A percentile compares a stretch with the other conserved stretches of the same genome.
Conservation (phyloP, 2,888 invertebrate genomes). For the Netelia inedita region DNA sequence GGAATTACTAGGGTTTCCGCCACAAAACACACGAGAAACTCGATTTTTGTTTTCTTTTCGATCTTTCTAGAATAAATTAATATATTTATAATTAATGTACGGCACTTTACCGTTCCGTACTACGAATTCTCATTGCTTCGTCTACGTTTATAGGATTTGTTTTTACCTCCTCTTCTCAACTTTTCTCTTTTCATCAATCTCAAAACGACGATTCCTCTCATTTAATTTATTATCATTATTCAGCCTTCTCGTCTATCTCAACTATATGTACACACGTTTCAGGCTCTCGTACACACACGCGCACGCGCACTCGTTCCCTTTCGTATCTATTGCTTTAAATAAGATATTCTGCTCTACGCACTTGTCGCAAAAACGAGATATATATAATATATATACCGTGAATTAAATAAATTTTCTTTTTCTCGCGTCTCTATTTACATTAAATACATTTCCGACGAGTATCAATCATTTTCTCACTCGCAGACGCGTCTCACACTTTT, state of each 20-base stretch:
- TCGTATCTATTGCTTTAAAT: slow-evolving; percentile 83
- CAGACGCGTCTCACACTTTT: slow-evolving; percentile 36
- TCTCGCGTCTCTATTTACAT: slow-evolving; percentile 80
- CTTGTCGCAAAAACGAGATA: slow-evolving; percentile 73
- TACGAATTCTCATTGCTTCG: slow-evolving; percentile 80
- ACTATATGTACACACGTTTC: slow-evolving; percentile 75
- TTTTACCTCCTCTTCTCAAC: slow-evolving; percentile 44
- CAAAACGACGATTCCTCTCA: slow-evolving; percentile 59
- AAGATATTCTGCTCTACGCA: slow-evolving; percentile 81
- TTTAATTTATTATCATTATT: slow-evolving; percentile 70
- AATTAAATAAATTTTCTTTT: slow-evolving; percentile 76
- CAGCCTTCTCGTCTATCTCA: slow-evolving; percentile 72
- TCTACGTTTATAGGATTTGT: slow-evolving; percentile 64
- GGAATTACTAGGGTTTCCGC: neutral
- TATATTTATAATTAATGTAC: slow-evolving; percentile 85
- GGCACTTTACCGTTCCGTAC: slow-evolving; percentile 83
- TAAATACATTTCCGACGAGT: slow-evolving; percentile 79
- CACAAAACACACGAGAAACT: neutral
- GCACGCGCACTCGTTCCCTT: slow-evolving; percentile 13
- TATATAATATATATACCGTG: slow-evolving; percentile 69
- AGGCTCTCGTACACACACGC: slow-evolving; percentile 49
- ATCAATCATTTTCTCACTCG: slow-evolving; percentile 60
- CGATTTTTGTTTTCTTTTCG: slow-evolving; percentile 24
- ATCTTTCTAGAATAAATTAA: slow-evolving; percentile 85
- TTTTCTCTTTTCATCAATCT: slow-evolving; percentile 57